These are phyloP conservation scores for Trichosurus vulpecula DNA, from an alignment of 2,797 vertebrate species.

Conservation along the genomic window DNA sequence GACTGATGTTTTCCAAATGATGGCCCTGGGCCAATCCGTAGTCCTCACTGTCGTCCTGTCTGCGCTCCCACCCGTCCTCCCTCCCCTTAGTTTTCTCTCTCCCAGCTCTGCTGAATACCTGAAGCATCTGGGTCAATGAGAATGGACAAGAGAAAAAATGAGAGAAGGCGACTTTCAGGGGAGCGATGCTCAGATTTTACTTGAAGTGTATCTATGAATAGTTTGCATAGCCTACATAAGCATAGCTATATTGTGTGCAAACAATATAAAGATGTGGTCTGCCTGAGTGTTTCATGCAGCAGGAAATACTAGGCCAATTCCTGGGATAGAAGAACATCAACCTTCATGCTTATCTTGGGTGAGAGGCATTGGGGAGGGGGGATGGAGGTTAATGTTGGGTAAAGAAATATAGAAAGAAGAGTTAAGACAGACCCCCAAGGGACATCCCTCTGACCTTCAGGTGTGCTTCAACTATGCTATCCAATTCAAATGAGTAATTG, in stretches of 20 bases:
- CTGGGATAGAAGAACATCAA: neutral
- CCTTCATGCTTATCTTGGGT: constrained; percentile 5
- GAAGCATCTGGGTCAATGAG: constrained; percentile 62
- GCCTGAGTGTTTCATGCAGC: neutral
- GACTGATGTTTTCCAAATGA: neutral
- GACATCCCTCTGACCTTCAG: constrained; percentile 52
- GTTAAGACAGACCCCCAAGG: neutral
- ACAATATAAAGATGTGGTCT: neutral
- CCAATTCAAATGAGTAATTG: constrained; percentile 40
- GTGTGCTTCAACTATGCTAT: constrained; percentile 33
- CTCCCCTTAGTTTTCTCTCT: constrained; percentile 32
- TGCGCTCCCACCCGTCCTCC: neutral
- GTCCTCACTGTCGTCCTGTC: neutral
- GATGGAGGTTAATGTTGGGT: neutral
- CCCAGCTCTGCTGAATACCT: constrained; percentile 52
- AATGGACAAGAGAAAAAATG: constrained; percentile 53
- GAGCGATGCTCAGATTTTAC: constrained; percentile 20
- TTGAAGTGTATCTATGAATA: constrained; percentile 23
- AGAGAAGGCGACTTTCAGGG: constrained; percentile 37
- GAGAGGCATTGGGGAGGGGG: neutral
- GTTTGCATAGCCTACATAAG: constrained; percentile 29
- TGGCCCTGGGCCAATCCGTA: neutral
- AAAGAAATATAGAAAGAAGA: constrained; percentile 3
- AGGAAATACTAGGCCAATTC: neutral
- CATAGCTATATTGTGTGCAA: constrained; percentile 26